Evolutionary conservation across 2,113 vertebrate genomes (phyloP).

Genomic region (Actenoides lindsayi): DNA sequence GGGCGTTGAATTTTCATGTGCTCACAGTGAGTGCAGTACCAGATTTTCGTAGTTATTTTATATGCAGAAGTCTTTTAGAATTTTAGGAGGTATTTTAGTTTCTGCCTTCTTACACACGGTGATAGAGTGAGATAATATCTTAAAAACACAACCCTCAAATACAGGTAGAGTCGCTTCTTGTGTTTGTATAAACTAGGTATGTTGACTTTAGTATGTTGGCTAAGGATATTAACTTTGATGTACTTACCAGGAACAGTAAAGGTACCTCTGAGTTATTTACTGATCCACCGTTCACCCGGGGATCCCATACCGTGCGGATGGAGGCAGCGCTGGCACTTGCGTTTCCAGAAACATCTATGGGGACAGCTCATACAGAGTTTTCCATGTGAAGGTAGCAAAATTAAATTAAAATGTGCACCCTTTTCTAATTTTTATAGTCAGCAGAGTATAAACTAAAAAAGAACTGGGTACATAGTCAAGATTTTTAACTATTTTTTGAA

Average conservation of each 20-base stretch:
- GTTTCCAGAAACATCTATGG: neutral
- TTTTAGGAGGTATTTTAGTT: neutral
- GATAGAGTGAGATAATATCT: neutral
- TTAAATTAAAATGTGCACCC: neutral
- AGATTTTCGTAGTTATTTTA: neutral
- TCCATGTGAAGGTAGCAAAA: neutral
- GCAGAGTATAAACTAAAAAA: neutral
- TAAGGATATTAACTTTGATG: neutral
- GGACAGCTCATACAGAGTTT: neutral
- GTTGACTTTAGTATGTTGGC: conserved; percentile 9
- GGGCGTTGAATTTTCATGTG: neutral
- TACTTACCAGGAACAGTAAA: neutral
- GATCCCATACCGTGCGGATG: neutral
- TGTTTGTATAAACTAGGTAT: neutral
- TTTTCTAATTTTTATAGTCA: neutral
- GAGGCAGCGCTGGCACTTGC: neutral
- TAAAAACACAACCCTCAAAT: conserved; percentile 14
- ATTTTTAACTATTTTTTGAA: neutral
- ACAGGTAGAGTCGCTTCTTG: conserved; percentile 5
- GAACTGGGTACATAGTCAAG: neutral
- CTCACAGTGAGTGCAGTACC: neutral
- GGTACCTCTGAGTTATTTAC: neutral
- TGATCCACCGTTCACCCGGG: neutral
- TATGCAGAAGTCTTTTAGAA: neutral
- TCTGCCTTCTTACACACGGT: neutral